Conservation (phyloP, 2,113 vertebrate genomes). For the Oncorhynchus gorbuscha region DNA sequence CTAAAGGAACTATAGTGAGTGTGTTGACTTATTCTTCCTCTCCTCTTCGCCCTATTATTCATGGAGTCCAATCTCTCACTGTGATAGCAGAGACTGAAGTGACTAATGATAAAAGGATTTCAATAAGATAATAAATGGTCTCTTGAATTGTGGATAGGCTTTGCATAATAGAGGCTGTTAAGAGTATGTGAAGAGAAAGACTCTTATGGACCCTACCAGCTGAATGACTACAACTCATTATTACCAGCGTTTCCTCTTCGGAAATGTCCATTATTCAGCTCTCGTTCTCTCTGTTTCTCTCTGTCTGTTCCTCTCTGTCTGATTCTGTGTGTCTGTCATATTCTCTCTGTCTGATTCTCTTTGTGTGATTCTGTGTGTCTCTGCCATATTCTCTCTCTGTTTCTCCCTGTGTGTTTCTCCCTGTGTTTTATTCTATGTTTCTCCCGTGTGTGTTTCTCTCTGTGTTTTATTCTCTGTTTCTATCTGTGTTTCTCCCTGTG, state of each 20-base stretch:
- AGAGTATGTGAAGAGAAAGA: slow-evolving; percentile 23
- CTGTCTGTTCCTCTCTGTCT: too few species aligned
- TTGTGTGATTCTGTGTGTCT: too few species aligned
- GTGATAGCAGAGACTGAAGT: background rate
- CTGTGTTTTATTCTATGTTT: background rate
- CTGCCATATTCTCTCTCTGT: background rate
- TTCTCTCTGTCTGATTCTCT: too few species aligned
- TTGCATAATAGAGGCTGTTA: background rate
- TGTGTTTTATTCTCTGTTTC: too few species aligned
- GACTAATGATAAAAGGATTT: slow-evolving; percentile 35
- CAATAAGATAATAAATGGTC: slow-evolving; percentile 30
- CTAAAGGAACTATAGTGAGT: background rate
- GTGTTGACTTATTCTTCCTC: background rate
- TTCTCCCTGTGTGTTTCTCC: background rate
- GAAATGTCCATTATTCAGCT: background rate
- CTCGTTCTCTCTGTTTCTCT: too few species aligned
- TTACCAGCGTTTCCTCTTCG: slow-evolving; percentile 18
- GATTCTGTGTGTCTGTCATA: too few species aligned
- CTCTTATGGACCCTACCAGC: slow-evolving; percentile 19
- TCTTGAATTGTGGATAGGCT: slow-evolving; percentile 25
- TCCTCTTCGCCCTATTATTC: background rate
- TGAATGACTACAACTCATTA: slow-evolving; percentile 25
- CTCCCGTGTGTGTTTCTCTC: too few species aligned
- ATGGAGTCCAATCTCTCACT: background rate
- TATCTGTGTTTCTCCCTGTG: too few species aligned